Base-by-base conservation (phyloP, 1,140 invertebrate species). In the Trachymyrmex septentrionalis region DNA sequence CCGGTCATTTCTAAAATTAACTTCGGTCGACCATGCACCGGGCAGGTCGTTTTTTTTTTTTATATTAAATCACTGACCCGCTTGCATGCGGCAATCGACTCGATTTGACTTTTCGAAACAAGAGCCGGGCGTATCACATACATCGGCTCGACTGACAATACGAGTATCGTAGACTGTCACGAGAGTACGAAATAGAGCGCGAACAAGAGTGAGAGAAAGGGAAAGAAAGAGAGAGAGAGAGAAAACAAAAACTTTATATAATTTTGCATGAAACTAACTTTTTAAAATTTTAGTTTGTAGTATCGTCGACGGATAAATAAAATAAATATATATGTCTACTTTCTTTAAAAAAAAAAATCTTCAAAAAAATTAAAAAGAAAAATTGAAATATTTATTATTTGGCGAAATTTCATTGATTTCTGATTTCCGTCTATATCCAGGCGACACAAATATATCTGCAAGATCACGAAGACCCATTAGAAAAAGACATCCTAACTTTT, bases 241-340 rank as follows among this genome's bases (percentile, higher is more conserved):
- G 63, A 90, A 75, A 90, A 88, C 66, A 81, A 87, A 81, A 87
- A 81, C 87, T 91, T 91, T 91, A 88, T 91, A 92, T 85, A 84
- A 87, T 86, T 91, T 93, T 93, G 92, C 91, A 92, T 93, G 93
- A 55, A 92, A 88, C 61, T 92, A 88, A 87, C n/a, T 93, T 94
- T 93, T 93, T 91, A 87, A 89, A 92, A 90, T 93, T 93, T 93
- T 92, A 93, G 92, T 92, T 92, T 94, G 92, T 94, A 93, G 89
- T 88, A 91, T 77, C 82, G 88, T 92, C 87, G 85, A 86, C 92
- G 90, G 81, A 85, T 91, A 44, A 94, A 93, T 93, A 93, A 94
- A 94, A 88, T 86, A 90, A 48, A 66, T 78, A 72, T 92, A 92
- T 88, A 92, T 90, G 91, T 93, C 92, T 93, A 67, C 85, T 92